Base-by-base conservation (phyloP, 2,797 vertebrate species). In the Atherinosoma microstoma region DNA sequence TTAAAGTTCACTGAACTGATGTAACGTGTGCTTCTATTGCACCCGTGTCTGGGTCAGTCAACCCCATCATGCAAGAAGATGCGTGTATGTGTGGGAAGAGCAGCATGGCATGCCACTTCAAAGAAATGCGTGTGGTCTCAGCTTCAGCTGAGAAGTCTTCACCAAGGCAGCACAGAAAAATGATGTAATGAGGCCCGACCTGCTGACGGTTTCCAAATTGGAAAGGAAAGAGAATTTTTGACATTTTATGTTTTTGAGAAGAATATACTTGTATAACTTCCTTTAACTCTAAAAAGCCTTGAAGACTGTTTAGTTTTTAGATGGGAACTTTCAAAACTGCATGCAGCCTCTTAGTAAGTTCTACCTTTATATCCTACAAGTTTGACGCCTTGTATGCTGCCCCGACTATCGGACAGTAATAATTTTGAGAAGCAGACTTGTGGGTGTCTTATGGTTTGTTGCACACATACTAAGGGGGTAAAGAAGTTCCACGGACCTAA, bases 31-130 rank as follows among this genome's bases (percentile, higher is more conserved):
- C 10, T 24, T 38, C 7, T 51, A 2, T 27, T 10, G 45, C 62
- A 56, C 20, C 5, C 9, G 36, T 20, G 51, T 53, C 67, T 76
- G 70, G 58, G 66, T 78, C 38, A 38, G 0, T 36, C 15, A 6
- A 12, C 40, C 13, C 9, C 30, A 30, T 10, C 24, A 20, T 66
- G 13, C 32, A 29, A 40, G 63, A 75, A 65, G 67, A 58, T 75
- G 71, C 64, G 63, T 36, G 12, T 64, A 0, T 54, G 12, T 73
- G 38, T 12, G 36, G n/a, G 42, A 66, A 34, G 76, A 71, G 20
- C 4, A 69, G 65, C 64, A 63, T 64, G 64, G 24, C 27, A 67
- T 18, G 68, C 70, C 82, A 89, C 83, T 87, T 89, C 80, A 91
- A 89, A 90, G 78, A 81, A 75, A 11, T 24, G 3, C 0, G 10